These are phyloP conservation scores for Gonocerus acuteangulatus DNA, from an alignment of 2,888 invertebrate species.

Conservation along the genomic window DNA sequence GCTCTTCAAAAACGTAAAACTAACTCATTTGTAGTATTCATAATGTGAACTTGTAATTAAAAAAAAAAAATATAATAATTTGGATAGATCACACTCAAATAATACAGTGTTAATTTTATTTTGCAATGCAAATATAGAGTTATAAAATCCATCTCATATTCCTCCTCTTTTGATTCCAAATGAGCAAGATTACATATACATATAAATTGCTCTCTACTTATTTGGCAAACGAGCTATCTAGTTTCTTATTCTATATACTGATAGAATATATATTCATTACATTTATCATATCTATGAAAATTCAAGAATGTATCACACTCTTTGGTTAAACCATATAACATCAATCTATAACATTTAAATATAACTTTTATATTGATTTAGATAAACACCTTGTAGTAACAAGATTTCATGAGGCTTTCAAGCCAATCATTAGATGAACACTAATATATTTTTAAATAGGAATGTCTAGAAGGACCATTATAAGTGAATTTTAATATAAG, in stretches of 20 bases:
- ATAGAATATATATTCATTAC: too few relatives aligned
- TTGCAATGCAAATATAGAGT: slow-evolving; percentile 4
- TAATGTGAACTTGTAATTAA: not conserved
- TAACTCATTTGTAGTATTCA: not conserved
- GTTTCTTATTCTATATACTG: not conserved
- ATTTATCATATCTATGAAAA: not conserved
- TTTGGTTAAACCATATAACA: slow-evolving; percentile 4
- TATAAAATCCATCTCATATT: slow-evolving; percentile 7
- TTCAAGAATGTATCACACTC: slow-evolving; percentile 10
- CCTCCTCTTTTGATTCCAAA: not conserved
- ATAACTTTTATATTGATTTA: too few relatives aligned
- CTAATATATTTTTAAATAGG: too few relatives aligned
- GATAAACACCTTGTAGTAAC: too few relatives aligned
- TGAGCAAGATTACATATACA: not conserved
- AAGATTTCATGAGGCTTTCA: too few relatives aligned
- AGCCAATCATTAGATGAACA: too few relatives aligned
- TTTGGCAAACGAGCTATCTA: not conserved
- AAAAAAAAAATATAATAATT: slow-evolving; percentile 6
- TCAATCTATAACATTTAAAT: not conserved
- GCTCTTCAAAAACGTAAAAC: slow-evolving; percentile 5
- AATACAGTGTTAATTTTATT: not conserved
- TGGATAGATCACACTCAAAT: slow-evolving; percentile 15
- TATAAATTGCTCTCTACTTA: not conserved
- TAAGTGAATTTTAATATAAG: too few relatives aligned
- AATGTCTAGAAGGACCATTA: too few relatives aligned